Percentiles rank a stretch among this genome's conserved stretches.
Conservation (phyloP, 2,888 invertebrate species). For the Cybosia mesomella region DNA sequence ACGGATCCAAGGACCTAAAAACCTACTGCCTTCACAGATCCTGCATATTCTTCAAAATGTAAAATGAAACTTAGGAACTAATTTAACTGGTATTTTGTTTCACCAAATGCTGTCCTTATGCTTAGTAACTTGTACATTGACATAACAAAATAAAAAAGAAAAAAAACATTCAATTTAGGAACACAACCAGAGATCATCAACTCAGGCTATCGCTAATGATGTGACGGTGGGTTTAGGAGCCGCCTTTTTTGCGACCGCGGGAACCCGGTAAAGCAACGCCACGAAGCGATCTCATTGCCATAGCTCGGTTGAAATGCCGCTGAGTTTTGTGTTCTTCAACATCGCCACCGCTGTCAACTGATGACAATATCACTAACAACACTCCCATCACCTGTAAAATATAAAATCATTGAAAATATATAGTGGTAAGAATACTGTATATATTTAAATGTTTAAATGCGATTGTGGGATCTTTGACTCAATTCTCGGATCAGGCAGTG, state of each 20-base stretch:
- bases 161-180: constrained; percentile 47
- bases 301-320: constrained; percentile 95
- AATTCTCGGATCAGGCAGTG: neutral
- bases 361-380: constrained; percentile 93
- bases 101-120: constrained; percentile 26
- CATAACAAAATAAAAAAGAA: constrained; percentile 34
- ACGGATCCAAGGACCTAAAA: constrained; percentile 46
- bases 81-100: constrained; percentile 38
- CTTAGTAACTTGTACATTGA: constrained; percentile 36
- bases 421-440: no score
- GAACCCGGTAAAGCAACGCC: constrained; percentile 80
- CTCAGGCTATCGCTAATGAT: constrained; percentile 49
- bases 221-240: constrained; percentile 62
- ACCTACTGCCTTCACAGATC: constrained; percentile 48
- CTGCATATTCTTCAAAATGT: constrained; percentile 22
- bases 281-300: constrained; percentile 94
- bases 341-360: constrained; percentile 87
- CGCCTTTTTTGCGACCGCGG: constrained; percentile 79
- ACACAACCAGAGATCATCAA: constrained; percentile 54
- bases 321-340: constrained; percentile 89
- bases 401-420: no score
- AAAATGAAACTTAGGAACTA: constrained; percentile 46
- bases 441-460: neutral
- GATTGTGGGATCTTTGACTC: neutral
- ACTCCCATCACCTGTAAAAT: constrained; percentile 91